A percentile compares a stretch with the other conserved stretches of the same genome.
Evolutionary conservation across 2,113 vertebrate genomes (phyloP).

Genomic region (Drymodes brunneopygia): DNA sequence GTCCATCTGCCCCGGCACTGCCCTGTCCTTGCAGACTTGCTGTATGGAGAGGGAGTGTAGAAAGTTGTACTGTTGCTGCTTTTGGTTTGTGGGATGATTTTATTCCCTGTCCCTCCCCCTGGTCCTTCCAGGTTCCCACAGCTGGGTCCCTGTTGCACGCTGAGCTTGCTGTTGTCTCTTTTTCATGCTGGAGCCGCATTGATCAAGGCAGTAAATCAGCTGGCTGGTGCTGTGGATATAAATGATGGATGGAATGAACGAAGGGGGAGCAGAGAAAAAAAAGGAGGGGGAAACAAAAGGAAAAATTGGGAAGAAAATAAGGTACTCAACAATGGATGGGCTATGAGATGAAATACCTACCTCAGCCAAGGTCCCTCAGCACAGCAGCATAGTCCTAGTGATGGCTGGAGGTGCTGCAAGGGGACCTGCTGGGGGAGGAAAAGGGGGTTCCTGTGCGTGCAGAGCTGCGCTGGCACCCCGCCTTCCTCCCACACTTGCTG

Average conservation of each 20-base stretch:
- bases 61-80: neutral
- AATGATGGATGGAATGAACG: slow-evolving; percentile 46
- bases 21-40: neutral
- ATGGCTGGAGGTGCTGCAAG: neutral
- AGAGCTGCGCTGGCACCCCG: neutral
- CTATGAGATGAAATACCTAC: slow-evolving; percentile 26
- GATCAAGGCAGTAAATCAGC: slow-evolving; percentile 44
- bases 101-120: neutral
- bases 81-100: neutral
- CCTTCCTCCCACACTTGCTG: neutral
- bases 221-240: slow-evolving; percentile 26
- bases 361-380: neutral
- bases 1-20: neutral
- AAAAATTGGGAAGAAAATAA: neutral
- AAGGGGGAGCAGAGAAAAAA: slow-evolving; percentile 32
- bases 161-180: neutral
- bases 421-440: neutral
- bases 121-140: neutral
- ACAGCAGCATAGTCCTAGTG: neutral
- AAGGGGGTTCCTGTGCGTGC: accelerated
- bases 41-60: neutral
- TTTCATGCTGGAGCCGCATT: neutral
- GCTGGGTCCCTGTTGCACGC: neutral
- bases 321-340: neutral
- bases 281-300: neutral